Evolutionary conservation across 2,113 vertebrate genomes (phyloP).

Genomic region (Pelvicachromis taeniatus): DNA sequence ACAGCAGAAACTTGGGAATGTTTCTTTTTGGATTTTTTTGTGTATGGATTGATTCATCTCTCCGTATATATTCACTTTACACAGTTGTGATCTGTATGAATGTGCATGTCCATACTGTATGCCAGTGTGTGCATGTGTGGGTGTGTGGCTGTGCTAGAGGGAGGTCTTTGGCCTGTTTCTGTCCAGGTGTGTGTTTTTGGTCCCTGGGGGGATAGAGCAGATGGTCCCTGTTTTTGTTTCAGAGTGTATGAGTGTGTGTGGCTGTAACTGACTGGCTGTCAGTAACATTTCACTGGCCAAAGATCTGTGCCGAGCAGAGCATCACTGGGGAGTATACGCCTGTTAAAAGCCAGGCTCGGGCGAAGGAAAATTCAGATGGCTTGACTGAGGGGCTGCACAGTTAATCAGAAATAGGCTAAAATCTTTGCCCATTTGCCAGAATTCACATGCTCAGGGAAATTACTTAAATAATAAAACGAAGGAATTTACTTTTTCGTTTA

Average conservation of each 20-base stretch:
- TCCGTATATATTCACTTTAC: neutral
- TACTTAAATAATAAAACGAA: neutral
- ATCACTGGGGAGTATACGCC: neutral
- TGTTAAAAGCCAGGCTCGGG: neutral
- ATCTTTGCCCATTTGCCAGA: neutral
- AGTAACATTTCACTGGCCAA: neutral
- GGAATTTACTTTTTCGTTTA: neutral
- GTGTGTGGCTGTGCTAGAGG: slow-evolving; percentile 2
- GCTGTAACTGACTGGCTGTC: slow-evolving; percentile 19
- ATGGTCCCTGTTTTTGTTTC: slow-evolving; percentile 41
- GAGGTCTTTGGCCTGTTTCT: slow-evolving; percentile 32
- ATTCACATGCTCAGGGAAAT: neutral
- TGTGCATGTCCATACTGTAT: neutral
- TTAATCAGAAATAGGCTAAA: neutral
- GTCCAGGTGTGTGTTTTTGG: slow-evolving; percentile 63
- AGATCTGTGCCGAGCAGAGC: slow-evolving; percentile 6
- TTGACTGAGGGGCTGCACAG: neutral
- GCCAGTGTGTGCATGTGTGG: neutral
- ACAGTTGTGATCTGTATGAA: neutral
- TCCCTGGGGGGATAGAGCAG: slow-evolving; percentile 44
- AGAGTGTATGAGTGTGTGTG: neutral
- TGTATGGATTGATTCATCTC: neutral
- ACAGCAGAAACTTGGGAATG: neutral
- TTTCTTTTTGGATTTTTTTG: neutral
- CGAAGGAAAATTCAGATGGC: neutral